Evolutionary conservation across 2,113 vertebrate genomes (phyloP).

Genomic region (Cyphomyrus discorhynchus): DNA sequence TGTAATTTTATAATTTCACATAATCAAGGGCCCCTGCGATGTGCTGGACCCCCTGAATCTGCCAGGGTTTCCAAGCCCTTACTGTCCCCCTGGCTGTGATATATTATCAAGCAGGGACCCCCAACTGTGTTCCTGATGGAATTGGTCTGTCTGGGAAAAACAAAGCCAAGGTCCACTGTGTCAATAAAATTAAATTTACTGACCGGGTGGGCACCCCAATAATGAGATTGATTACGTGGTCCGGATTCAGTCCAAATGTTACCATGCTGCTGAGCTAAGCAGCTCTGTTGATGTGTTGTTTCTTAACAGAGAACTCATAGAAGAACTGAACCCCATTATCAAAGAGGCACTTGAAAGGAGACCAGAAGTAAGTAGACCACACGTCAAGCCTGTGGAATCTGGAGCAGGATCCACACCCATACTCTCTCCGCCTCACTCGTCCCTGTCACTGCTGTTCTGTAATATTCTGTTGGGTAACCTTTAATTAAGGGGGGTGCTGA

Average conservation of each 20-base stretch:
- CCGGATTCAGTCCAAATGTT: neutral
- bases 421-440: neutral
- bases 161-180: neutral
- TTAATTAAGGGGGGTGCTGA: neutral
- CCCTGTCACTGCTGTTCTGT: neutral
- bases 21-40: neutral
- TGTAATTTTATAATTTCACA: neutral
- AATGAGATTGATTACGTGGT: neutral
- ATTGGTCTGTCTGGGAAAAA: too few species aligned
- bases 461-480: neutral
- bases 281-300: neutral
- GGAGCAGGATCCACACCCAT: neutral
- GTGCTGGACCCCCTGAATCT: neutral
- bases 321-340: constrained; percentile 97
- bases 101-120: neutral
- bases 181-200: neutral
- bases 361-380: constrained; percentile 78
- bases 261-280: neutral
- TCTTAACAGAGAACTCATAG: constrained; percentile 83
- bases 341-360: constrained; percentile 98
- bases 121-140: neutral
- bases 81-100: neutral
- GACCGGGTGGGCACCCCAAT: neutral
- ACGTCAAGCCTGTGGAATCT: too few species aligned
- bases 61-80: neutral